phyloP scores from a whole-genome alignment of 2,113 vertebrate species.

The Paraplagusia blochii region DNA sequence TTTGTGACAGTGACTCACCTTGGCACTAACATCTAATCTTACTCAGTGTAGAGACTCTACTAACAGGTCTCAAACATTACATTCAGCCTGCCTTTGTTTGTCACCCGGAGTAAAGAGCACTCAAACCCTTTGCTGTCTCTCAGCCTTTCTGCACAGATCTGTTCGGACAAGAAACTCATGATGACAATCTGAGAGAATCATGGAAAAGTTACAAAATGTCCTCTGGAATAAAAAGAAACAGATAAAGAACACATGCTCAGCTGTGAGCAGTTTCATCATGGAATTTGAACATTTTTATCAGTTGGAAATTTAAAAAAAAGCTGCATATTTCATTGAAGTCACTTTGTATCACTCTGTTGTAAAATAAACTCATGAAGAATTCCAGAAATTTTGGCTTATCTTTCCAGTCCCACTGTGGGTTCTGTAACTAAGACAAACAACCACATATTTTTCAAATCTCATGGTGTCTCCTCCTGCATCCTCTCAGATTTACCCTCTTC shows the following conservation, averaged over 20 bases:
- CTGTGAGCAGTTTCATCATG: conserved; percentile 18
- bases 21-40: conserved; percentile 24
- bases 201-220: conserved; percentile 14
- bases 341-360: background rate
- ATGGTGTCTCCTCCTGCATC: too few relatives aligned
- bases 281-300: conserved; percentile 14
- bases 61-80: conserved; percentile 4
- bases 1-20: conserved; percentile 26
- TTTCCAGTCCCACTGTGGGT: background rate
- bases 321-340: conserved; percentile 7
- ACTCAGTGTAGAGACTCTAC: background rate
- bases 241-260: background rate
- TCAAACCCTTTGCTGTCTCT: background rate
- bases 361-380: background rate
- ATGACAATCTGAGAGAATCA: conserved; percentile 30
- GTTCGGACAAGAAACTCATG: conserved; percentile 8
- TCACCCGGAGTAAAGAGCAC: background rate
- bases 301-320: background rate
- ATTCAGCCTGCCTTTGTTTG: background rate
- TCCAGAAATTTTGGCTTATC: background rate
- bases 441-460: background rate
- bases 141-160: background rate
- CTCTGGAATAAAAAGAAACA: background rate
- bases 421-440: background rate
- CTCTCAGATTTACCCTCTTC: too few relatives aligned